These are phyloP conservation scores for Corvus hawaiiensis DNA, from an alignment of 2,113 vertebrate species.

Conservation along the genomic window DNA sequence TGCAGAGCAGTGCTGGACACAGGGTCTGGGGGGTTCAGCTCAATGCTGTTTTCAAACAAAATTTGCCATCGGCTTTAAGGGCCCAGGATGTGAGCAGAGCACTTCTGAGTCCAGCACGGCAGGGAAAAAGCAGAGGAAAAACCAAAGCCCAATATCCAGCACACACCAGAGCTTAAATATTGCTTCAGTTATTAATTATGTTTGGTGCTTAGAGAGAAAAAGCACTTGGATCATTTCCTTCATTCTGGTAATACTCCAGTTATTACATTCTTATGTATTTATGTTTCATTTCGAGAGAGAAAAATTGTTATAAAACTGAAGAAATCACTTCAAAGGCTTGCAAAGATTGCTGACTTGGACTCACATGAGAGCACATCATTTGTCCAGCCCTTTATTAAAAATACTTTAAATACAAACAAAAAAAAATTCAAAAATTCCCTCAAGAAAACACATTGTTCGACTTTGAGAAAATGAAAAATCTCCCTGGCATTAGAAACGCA, in stretches of 20 bases:
- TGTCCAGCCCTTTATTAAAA: not conserved
- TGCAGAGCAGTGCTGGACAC: not conserved
- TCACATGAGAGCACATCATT: not conserved
- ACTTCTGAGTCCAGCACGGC: not conserved
- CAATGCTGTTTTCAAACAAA: not conserved
- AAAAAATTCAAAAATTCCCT: not conserved
- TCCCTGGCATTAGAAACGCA: not conserved
- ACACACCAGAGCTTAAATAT: not conserved
- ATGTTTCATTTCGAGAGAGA: not conserved
- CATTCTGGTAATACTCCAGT: not conserved
- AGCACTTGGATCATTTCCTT: not conserved
- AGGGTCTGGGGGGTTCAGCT: not conserved
- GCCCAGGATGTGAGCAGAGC: not conserved
- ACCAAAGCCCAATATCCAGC: not conserved
- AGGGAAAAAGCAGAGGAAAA: not conserved
- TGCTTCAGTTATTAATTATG: not conserved
- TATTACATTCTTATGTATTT: not conserved
- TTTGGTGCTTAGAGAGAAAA: not conserved
- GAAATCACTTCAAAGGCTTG: not conserved
- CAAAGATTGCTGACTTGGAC: not conserved
- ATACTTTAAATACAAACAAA: not conserved
- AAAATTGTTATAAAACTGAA: not conserved
- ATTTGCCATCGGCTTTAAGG: not conserved
- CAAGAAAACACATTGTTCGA: not conserved
- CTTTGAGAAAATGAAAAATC: not conserved